These are phyloP conservation scores for Channa maculata DNA, from an alignment of 2,113 vertebrate species.

Conservation along the genomic window DNA sequence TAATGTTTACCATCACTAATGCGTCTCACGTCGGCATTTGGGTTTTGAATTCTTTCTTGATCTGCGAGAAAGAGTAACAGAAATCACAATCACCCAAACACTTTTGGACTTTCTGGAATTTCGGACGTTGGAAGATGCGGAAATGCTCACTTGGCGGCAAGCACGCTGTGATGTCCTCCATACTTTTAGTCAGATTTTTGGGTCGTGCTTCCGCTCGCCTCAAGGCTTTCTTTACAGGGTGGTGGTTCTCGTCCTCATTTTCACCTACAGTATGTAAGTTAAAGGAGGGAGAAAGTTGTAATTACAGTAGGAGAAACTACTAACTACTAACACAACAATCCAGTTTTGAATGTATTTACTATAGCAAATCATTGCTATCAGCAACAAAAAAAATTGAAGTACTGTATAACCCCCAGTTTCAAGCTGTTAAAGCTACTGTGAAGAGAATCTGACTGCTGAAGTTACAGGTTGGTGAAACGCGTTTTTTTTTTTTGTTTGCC, in stretches of 20 bases:
- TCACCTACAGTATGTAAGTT: conserved; percentile 31
- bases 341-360: no score
- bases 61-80: conserved; percentile 39
- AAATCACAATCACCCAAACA: not conserved
- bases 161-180: conserved; percentile 89
- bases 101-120: not conserved
- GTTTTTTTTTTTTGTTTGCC: not conserved
- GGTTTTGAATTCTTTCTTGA: conserved; percentile 58
- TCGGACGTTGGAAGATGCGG: not conserved
- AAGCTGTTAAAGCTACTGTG: not conserved
- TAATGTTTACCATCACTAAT: conserved; percentile 87
- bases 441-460: not conserved
- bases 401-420: not conserved
- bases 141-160: conserved; percentile 88
- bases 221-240: conserved; percentile 87
- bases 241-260: conserved; percentile 78
- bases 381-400: no score
- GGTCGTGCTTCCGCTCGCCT: conserved; percentile 87
- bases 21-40: conserved; percentile 79
- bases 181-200: conserved; percentile 90
- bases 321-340: no score
- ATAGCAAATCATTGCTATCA: no score
- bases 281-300: no score
- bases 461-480: not conserved
- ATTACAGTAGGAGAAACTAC: no score